Evolutionary conservation across 2,113 vertebrate species (phyloP).

Genomic region (Calypte anna): DNA sequence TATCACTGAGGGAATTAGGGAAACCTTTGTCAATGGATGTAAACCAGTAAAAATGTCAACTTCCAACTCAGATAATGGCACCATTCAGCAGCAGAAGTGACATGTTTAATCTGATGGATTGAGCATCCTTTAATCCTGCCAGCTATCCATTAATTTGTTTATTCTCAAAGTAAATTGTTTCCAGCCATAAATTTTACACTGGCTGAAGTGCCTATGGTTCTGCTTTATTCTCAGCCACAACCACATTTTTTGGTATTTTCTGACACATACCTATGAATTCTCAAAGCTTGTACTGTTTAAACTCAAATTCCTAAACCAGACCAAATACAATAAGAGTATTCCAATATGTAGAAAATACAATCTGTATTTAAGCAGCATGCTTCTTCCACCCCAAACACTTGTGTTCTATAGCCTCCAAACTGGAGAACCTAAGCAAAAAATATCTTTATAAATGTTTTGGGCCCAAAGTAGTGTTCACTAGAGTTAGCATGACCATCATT

Average conservation of each 20-base stretch:
- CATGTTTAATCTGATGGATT: constrained; percentile 44
- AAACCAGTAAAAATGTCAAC: neutral
- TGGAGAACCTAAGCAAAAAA: neutral
- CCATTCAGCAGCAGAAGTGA: neutral
- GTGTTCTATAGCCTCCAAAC: neutral
- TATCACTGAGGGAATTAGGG: neutral
- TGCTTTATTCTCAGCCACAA: neutral
- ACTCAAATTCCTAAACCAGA: neutral
- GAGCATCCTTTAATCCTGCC: constrained; percentile 61
- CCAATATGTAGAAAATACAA: neutral
- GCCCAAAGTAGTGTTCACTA: neutral
- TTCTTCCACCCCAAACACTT: neutral
- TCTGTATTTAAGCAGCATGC: neutral
- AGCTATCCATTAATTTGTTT: constrained; percentile 65
- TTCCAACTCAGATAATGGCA: constrained; percentile 36
- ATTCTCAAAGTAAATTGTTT: constrained; percentile 49
- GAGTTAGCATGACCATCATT: neutral
- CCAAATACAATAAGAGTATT: neutral
- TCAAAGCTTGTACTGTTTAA: neutral
- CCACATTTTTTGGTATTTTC: neutral
- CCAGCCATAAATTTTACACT: constrained; percentile 57
- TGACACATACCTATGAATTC: constrained; percentile 16
- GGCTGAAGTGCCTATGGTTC: constrained; percentile 6
- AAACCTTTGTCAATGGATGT: neutral
- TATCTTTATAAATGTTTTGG: neutral